Base-by-base conservation (phyloP, 2,888 invertebrate species). In the Athripsodes cinereus region DNA sequence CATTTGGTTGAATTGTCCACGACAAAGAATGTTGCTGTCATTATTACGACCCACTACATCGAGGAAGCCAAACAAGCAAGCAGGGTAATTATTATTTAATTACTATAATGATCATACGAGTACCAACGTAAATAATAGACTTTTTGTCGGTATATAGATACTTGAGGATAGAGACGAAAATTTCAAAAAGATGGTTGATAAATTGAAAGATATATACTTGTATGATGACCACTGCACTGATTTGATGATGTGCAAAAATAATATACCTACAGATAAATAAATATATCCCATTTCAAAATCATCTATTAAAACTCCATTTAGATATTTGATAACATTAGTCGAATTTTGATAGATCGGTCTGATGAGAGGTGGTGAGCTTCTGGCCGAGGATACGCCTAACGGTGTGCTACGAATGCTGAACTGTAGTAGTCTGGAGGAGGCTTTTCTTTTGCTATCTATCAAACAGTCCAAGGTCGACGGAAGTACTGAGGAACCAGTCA, bases 1-100 rank as follows among this genome's bases (percentile, higher is more conserved):
- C 88, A 90, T 72, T 76, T 96, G 55, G 80, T 87, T 2, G 84
- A 87, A 60, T 77, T 91, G 56, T 85, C 92, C 0, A 75, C 81
- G 62, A 80, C 81, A 65, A 80, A 82, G 48, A 85, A 87, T 31
- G 84, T 86, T 59, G 88, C 95, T 6, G 88, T 96, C 54, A 87
- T 96, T 59, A 92, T 96, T 58, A 96, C 96, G 0, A 96, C 96
- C 13, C 96, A 96, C 75, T 96, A 96, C 69, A 94, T 96, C 60
- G 96, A 96, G 70, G 96, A 96, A 75, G 89, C 94, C 2, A 85
- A 85, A 68, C 86, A 88, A 69, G 90, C 92, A 2, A 81, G 89
- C 69, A 83, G 80, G 74, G 92, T 92, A 75, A 77, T 19, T 20
- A n/a, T 47, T 47, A n/a, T 19, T 47, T 8, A 2, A 8, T 40